Evolutionary conservation across 2,113 vertebrate genomes (phyloP).

Genomic region (Puntigrus tetrazona): DNA sequence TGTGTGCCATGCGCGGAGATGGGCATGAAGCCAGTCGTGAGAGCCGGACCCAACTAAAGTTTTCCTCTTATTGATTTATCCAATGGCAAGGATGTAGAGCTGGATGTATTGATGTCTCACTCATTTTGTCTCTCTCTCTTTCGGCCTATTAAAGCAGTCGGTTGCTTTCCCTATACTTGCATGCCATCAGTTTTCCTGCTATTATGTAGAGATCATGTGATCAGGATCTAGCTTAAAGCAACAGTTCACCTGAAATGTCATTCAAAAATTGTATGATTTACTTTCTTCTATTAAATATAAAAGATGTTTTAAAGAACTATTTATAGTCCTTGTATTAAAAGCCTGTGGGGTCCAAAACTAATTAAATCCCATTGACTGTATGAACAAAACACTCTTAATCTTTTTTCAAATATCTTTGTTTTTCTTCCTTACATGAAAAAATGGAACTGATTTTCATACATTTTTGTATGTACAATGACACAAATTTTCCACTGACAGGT

Average conservation of each 20-base stretch:
- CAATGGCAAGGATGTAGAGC: conserved; percentile 10
- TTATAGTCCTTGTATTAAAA: background rate
- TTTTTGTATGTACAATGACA: background rate
- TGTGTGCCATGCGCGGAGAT: conserved; percentile 54
- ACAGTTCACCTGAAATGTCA: background rate
- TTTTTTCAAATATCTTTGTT: background rate
- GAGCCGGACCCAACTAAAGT: conserved; percentile 34
- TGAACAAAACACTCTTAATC: background rate
- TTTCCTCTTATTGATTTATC: conserved; percentile 53
- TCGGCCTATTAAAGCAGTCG: conserved; percentile 34
- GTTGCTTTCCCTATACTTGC: background rate
- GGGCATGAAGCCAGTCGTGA: conserved; percentile 44
- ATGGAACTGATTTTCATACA: background rate
- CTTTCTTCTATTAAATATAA: background rate
- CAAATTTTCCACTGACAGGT: background rate
- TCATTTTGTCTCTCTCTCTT: conserved; percentile 16
- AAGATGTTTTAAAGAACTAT: background rate
- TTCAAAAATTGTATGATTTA: background rate
- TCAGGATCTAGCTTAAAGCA: background rate
- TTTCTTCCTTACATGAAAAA: background rate
- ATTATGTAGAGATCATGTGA: background rate
- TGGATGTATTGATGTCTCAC: background rate
- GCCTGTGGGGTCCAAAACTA: background rate
- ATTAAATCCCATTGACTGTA: background rate
- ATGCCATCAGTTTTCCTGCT: background rate